Evolutionary conservation across 2,113 vertebrate species (phyloP), one percentile per base, ranked within the genome.

Genomic region (Pyxicephalus adspersus): DNA sequence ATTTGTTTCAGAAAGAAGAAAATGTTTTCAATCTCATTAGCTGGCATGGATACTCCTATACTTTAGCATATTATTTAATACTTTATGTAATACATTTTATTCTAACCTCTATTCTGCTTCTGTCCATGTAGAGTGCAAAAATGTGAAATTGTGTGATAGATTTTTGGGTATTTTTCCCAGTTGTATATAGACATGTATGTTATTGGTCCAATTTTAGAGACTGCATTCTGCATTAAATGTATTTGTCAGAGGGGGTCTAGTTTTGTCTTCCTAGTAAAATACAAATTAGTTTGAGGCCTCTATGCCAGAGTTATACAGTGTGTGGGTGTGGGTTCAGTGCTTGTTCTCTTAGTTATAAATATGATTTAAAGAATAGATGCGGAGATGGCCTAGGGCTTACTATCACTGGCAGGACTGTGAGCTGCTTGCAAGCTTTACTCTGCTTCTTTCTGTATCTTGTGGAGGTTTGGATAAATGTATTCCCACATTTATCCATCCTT

Each of bases 361-460:
- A 76, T 50, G 63, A 77, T 65, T 31, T 65, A 65, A 66, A 66
- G 76, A 77, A 77, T 66, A 66, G 61, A 65, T 54, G 76, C 61
- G 18, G 61, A 54, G 61, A 77, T 66, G 26, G 25, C 76, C 76
- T 25, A 1, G 63, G 76, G 75, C 75, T 22, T 22, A 29, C 34
- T 51, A 60, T 63, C 76, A 55, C 76, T 65, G 76, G 61, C 76
- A 55, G 76, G 75, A 76, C 45, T 51, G 9, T 51, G 45, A 52
- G 26, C 75, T 64, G 34, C 16, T n/a, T 54, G 34, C 45, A 23
- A 50, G 55, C 16, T 58, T 50, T 58, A 19, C 74, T 64, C 73
- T 76, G 17, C 60, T 45, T 31, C 51, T 20, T 50, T 60, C 74
- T 76, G 34, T 38, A 60, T 51, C 73, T 34, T 61, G 22, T 50